phyloP scores from a whole-genome alignment of 2,888 invertebrate genomes.

The Aspidapion aeneum region DNA sequence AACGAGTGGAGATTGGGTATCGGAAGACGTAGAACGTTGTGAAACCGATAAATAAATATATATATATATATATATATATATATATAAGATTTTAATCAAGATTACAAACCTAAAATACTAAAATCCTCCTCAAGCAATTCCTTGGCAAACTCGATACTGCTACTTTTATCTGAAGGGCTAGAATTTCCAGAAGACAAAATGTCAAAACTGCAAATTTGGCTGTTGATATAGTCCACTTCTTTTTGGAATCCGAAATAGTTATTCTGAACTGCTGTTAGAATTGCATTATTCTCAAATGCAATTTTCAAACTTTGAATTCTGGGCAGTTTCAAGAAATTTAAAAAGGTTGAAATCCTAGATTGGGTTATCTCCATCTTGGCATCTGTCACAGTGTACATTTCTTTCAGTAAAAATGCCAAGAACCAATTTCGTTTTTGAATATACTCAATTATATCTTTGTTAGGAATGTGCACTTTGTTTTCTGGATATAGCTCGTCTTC shows the following conservation, averaged over 20 bases:
- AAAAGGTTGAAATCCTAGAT: slow-evolving; percentile 55
- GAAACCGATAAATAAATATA: too few species aligned
- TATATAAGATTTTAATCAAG: too few species aligned
- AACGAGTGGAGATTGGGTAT: too few species aligned
- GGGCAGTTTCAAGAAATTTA: slow-evolving; percentile 57
- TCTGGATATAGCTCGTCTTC: slow-evolving; percentile 50
- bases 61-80: too few species aligned
- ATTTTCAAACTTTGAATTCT: slow-evolving; percentile 55
- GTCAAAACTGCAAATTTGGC: slow-evolving; percentile 31
- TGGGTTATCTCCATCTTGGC: slow-evolving; percentile 49
- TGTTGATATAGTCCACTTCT: slow-evolving; percentile 50
- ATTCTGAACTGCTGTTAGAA: slow-evolving; percentile 55
- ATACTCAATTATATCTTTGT: slow-evolving; percentile 57
- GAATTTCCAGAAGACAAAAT: slow-evolving; percentile 20
- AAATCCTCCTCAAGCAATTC: slow-evolving; percentile 40
- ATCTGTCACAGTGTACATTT: slow-evolving; percentile 56
- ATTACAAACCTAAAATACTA: too few species aligned
- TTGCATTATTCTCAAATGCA: slow-evolving; percentile 56
- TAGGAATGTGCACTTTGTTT: slow-evolving; percentile 44
- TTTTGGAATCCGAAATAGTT: slow-evolving; percentile 52
- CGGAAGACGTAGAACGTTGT: too few species aligned
- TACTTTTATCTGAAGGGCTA: slow-evolving; percentile 23
- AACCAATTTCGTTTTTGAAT: slow-evolving; percentile 66
- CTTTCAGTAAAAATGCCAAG: slow-evolving; percentile 63
- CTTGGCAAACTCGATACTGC: slow-evolving; percentile 37